Evolutionary conservation across 2,113 vertebrate species (phyloP), one percentile per base, ranked within the genome.

Genomic region (Tachuris rubrigastra): DNA sequence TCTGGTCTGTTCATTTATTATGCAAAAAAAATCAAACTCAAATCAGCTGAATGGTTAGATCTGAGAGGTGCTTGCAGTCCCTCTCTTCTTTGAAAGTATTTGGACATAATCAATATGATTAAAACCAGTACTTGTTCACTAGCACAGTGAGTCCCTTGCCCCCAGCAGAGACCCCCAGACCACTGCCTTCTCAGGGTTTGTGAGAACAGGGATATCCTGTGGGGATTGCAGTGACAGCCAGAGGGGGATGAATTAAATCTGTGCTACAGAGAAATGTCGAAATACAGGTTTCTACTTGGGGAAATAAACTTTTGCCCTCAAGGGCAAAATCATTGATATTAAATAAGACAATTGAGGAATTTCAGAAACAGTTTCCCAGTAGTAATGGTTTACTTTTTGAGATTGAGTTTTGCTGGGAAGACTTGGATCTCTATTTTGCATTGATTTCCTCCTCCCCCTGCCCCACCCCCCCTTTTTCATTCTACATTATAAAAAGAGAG

Each of bases 101-200:
- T 28, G 6, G 16, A 22, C 41, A 28, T 50, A 71, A 87, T 49
- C 52, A 50, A 5, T 41, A 21, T 30, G 16, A 35, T 76, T 80
- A 35, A 82, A 88, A 83, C 14, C 6, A 12, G 14, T 56, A 18
- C 13, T 52, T 87, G 25, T 60, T 76, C 33, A 30, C 22, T 8
- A 68, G 33, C 22, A 53, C 44, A 58, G 41, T 21, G 47, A 69
- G 46, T 55, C 14, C 9, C 6, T 20, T n/a, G 30, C 23, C 5
- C 6, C 15, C 30, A 28, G 10, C 0, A 5, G 56, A 42, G 50
- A 47, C 30, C 27, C 59, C 50, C 0, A 2, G 41, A 13, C 5
- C 0, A 0, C 39, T 72, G 47, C 12, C 39, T 76, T 2, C 0
- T 20, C 10, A 2, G 0, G 0, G 25, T 12, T 60, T n/a, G 44